Conservation (phyloP, 2,113 vertebrate genomes). For the Bombycilla garrulus region DNA sequence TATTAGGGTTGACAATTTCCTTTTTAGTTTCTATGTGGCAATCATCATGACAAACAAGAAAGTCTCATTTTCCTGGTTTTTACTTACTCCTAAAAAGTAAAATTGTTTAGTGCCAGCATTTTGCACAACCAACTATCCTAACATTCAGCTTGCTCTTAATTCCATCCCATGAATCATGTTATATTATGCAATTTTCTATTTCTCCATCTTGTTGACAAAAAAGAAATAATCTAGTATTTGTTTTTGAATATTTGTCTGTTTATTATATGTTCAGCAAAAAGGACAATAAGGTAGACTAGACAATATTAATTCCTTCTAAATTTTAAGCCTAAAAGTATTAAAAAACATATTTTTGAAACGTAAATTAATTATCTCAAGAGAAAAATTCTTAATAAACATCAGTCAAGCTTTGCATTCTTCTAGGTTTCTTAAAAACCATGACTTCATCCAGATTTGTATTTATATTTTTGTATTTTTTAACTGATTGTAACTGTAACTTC, state of each 20-base stretch:
- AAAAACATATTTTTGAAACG: not conserved
- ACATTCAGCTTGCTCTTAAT: not conserved
- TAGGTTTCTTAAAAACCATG: not conserved
- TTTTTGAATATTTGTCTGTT: not conserved
- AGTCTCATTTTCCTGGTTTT: not conserved
- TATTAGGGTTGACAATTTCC: not conserved
- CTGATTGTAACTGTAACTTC: accelerated
- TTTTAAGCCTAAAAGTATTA: not conserved
- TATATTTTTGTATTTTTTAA: not conserved
- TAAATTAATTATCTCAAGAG: not conserved
- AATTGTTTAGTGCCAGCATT: accelerated
- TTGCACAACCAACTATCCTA: not conserved
- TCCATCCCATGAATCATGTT: not conserved
- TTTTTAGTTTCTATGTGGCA: not conserved
- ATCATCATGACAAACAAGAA: not conserved
- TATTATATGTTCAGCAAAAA: not conserved
- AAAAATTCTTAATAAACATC: not conserved
- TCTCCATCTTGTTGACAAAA: not conserved
- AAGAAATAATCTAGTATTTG: not conserved
- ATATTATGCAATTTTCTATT: not conserved
- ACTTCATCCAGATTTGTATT: not conserved
- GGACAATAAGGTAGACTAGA: accelerated
- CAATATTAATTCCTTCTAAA: not conserved
- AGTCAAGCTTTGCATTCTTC: not conserved
- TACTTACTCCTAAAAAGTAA: not conserved